These are phyloP conservation scores for Tetramorium simillimum DNA, from an alignment of 1,140 invertebrate genomes.

Conservation along the genomic window DNA sequence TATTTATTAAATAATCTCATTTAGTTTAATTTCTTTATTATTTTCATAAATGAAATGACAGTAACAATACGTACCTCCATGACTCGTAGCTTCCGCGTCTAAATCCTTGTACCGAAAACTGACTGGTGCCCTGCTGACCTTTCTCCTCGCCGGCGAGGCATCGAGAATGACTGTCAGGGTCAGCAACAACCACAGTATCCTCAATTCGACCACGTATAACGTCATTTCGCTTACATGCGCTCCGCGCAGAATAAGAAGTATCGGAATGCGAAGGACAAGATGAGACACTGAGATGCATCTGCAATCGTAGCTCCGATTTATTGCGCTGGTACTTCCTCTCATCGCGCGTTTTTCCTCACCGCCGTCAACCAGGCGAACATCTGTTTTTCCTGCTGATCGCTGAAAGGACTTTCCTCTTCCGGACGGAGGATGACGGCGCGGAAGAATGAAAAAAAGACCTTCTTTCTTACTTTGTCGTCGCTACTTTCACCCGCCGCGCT, in stretches of 20 bases:
- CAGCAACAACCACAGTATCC: constrained; percentile 17
- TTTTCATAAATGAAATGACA: background rate
- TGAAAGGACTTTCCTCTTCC: constrained; percentile 60
- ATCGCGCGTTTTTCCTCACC: constrained; percentile 36
- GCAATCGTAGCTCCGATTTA: constrained; percentile 56
- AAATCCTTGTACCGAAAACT: constrained; percentile 71
- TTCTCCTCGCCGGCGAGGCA: constrained; percentile 38
- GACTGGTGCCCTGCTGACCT: constrained; percentile 58
- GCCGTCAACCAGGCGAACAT: background rate
- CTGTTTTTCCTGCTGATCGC: constrained; percentile 26
- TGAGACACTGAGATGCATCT: constrained; percentile 52
- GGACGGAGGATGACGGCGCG: constrained; percentile 12
- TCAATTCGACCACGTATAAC: background rate
- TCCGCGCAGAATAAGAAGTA: background rate
- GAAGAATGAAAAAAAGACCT: constrained; percentile 37
- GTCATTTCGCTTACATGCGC: constrained; percentile 10
- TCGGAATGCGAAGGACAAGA: background rate
- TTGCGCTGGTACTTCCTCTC: constrained; percentile 23
- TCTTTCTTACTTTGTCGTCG: constrained; percentile 29
- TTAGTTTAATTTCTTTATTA: background rate
- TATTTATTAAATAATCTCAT: background rate
- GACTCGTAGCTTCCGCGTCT: constrained; percentile 70
- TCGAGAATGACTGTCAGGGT: background rate
- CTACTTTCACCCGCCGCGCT: constrained; percentile 57
- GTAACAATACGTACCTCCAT: constrained; percentile 62